A percentile compares a stretch with the other conserved stretches of the same genome.
Conservation (phyloP, 1,140 invertebrate species). For the Planococcus citri region DNA sequence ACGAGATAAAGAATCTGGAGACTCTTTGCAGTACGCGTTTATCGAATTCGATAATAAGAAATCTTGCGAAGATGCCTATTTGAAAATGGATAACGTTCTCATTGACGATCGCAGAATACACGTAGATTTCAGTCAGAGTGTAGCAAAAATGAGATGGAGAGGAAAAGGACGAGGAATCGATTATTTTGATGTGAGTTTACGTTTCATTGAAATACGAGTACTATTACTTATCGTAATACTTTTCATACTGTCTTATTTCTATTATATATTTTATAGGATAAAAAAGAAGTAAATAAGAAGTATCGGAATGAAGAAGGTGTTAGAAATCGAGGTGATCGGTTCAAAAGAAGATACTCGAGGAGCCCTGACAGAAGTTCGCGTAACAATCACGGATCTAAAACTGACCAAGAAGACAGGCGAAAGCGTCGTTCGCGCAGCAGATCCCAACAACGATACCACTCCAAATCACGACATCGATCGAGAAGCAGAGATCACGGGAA, state of each 20-base stretch:
- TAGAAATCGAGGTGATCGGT: background rate
- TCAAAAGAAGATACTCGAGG: background rate
- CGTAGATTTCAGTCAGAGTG: constrained; percentile 98
- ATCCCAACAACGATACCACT: background rate
- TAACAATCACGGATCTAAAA: background rate
- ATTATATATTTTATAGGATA: background rate
- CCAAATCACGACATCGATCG: constrained; percentile 15
- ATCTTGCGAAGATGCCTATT: constrained; percentile 95
- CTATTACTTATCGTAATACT: too few relatives aligned
- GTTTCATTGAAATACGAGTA: background rate
- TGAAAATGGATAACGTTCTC: constrained; percentile 99
- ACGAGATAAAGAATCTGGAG: constrained; percentile 78
- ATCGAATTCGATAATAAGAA: constrained; percentile 94
- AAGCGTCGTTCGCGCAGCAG: background rate
- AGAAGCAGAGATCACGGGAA: background rate
- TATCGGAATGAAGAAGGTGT: background rate
- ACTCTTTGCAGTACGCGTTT: constrained; percentile 98
- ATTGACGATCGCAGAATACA: constrained; percentile 98
- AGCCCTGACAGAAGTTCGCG: background rate
- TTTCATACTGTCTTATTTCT: too few relatives aligned
- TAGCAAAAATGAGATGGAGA: constrained; percentile 79
- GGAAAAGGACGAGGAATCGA: constrained; percentile 65
- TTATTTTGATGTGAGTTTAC: constrained; percentile 30
- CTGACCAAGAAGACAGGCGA: background rate
- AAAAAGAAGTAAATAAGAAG: background rate